A percentile compares a stretch with the other conserved stretches of the same genome.
Evolutionary conservation across 1,140 invertebrate species (phyloP).

Genomic region (Tetraneura akinire): DNA sequence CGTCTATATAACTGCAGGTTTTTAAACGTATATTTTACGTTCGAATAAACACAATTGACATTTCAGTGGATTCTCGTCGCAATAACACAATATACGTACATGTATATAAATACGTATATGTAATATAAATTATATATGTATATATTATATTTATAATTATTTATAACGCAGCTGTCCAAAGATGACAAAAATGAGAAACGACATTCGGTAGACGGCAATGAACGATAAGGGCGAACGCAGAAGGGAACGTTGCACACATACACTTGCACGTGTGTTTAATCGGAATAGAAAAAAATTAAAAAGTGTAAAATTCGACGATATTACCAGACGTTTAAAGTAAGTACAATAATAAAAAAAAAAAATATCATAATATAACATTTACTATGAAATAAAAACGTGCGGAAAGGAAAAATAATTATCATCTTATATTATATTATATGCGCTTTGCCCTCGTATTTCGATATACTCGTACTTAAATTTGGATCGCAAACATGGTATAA

Average conservation of each 20-base stretch:
- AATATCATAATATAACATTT: not conserved
- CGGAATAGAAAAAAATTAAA: constrained; percentile 9
- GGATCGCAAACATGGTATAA: not conserved
- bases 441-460: too few species aligned
- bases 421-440: not conserved
- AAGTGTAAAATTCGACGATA: too few species aligned
- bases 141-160: too few species aligned
- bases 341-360: not conserved
- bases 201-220: not conserved
- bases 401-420: not conserved
- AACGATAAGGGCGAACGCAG: not conserved
- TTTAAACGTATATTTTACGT: not conserved
- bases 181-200: not conserved
- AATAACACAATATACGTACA: not conserved
- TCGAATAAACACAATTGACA: not conserved
- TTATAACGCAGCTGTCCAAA: not conserved
- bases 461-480: too few species aligned
- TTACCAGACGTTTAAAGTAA: not conserved
- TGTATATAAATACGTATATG: not conserved
- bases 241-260: not conserved
- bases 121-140: too few species aligned
- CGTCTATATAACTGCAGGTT: too few species aligned
- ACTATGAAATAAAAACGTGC: not conserved
- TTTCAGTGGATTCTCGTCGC: not conserved
- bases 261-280: not conserved